A percentile compares a stretch with the other conserved stretches of the same genome.
These are phyloP conservation scores for Rhagonycha fulva DNA, from an alignment of 2,888 invertebrate genomes.

Conservation along the genomic window DNA sequence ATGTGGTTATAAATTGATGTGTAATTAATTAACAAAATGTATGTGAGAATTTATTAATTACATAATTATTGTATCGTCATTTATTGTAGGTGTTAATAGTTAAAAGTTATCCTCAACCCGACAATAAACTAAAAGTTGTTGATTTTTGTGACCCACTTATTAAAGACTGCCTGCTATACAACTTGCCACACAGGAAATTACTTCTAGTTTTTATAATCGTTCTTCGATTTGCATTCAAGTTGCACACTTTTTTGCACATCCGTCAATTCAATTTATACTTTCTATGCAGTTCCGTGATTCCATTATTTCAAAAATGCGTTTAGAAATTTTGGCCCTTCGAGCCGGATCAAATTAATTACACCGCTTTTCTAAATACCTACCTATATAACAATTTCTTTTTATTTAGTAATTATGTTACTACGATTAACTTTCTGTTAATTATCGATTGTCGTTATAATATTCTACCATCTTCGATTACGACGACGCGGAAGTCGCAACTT, in stretches of 20 bases:
- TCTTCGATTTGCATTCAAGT: conserved; percentile 4
- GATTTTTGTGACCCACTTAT: background rate
- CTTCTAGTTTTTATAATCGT: background rate
- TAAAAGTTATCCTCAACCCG: background rate
- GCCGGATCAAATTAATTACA: background rate
- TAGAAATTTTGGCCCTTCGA: background rate
- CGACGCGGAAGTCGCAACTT: background rate
- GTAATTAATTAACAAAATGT: background rate
- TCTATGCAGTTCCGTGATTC: background rate
- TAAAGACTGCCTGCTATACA: background rate
- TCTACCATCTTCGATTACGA: background rate
- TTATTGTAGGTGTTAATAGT: background rate
- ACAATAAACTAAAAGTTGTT: background rate
- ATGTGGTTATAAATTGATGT: background rate
- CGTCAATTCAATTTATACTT: background rate
- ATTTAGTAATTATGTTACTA: background rate
- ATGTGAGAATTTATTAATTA: background rate
- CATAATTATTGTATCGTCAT: background rate
- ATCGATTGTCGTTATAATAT: background rate
- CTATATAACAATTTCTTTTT: background rate
- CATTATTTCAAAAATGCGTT: background rate
- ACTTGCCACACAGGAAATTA: conserved; percentile 1
- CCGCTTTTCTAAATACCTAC: background rate
- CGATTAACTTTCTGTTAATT: background rate
- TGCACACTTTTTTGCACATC: conserved; percentile 5